These are phyloP conservation scores for Zingel zingel DNA, from an alignment of 2,113 vertebrate species.

Conservation along the genomic window DNA sequence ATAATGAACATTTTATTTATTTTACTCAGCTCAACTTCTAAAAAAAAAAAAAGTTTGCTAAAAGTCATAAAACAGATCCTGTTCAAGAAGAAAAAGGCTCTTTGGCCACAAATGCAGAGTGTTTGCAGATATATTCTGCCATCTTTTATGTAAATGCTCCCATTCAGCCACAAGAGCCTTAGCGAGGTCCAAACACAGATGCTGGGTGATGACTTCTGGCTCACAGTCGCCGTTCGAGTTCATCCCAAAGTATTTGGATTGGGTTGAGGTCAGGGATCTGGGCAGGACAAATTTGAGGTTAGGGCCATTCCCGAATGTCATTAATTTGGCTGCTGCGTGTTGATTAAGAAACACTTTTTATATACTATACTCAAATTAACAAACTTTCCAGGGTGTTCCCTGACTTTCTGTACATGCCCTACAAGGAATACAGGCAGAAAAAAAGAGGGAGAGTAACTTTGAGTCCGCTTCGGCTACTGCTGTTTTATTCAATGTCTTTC, in stretches of 20 bases:
- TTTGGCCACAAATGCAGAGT: background rate
- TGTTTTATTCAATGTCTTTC: slow-evolving; percentile 2
- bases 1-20: slow-evolving; percentile 70
- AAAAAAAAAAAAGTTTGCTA: slow-evolving; percentile 25
- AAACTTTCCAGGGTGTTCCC: background rate
- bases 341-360: no score
- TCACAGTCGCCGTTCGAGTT: background rate
- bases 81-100: background rate
- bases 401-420: background rate
- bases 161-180: background rate
- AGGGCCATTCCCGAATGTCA: no score
- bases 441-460: background rate
- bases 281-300: no score
- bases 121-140: background rate
- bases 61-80: slow-evolving; percentile 33
- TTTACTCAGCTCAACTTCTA: background rate
- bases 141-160: background rate
- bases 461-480: background rate
- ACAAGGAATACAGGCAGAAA: background rate
- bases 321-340: background rate
- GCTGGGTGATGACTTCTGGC: background rate
- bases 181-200: background rate
- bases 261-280: no score
- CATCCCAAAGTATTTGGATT: background rate
- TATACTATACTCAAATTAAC: background rate